Evolutionary conservation across 2,797 vertebrate species (phyloP), one percentile per base, ranked within the genome.

Genomic region (Mus spretus): DNA sequence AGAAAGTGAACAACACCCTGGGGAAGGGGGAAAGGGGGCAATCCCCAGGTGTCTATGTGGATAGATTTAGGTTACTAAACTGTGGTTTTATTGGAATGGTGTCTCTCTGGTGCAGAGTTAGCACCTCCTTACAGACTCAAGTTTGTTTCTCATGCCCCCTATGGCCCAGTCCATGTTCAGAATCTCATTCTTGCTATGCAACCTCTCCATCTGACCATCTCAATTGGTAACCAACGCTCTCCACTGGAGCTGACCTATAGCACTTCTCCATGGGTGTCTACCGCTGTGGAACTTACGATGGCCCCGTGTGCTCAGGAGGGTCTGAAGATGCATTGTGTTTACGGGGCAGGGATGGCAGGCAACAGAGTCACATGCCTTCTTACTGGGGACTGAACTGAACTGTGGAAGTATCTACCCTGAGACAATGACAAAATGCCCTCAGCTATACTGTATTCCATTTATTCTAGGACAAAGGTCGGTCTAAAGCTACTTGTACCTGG

Each of bases 21-120:
- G 53, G 53, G 53, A 55, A 14, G 53, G 12, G 70, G 77, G 34
- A 17, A 0, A 8, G 61, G 57, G 57, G 57, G 19, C 19, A 61
- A 11, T 63, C 61, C 61, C 61, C 61, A 59, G 0, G 19, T 57
- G 92, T 63, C 72, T 79, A 0, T 0, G 65, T 15, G 74, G 59
- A 63, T 97, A 96, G 97, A 97, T 97, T 97, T 97, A 97, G 95
- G 84, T 81, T 19, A 40, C 63, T 40, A 67, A 61, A 89, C 87
- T 37, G 1, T 80, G 77, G 89, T 77, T 95, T 92, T 37, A 1
- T 78, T 72, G 26, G 65, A 34, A 44, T 90, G 96, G 44, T 37
- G 67, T 78, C 86, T 96, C 89, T 92, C 90, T 75, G 70, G 77
- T 91, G 91, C 90, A 70, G 80, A 59, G 77, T 13, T 55, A 57